Conservation (phyloP, 1,140 invertebrate species). For the Coelopa frigida region DNA sequence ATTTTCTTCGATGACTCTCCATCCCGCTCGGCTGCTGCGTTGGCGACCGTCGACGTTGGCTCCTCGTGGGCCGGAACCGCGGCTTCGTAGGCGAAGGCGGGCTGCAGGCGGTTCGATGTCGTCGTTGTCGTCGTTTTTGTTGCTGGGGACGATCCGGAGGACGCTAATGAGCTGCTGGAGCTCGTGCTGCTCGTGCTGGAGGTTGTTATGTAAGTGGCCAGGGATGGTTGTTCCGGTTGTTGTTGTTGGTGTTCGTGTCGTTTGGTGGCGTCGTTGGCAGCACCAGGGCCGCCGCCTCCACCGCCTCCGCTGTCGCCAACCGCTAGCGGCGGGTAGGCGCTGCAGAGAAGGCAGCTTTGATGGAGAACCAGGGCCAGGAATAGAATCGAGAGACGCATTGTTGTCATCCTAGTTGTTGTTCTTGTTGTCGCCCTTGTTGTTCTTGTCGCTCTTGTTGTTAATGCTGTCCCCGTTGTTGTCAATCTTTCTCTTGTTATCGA, state of each 20-base stretch:
- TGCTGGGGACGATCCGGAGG: background rate
- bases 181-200: constrained; percentile 23
- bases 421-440: background rate
- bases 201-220: constrained; percentile 34
- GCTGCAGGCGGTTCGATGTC: constrained; percentile 14
- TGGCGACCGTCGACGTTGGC: background rate
- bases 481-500: constrained; percentile 1
- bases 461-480: background rate
- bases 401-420: background rate
- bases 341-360: no score
- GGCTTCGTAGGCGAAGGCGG: constrained; percentile 33
- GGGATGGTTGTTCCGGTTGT: constrained; percentile 16
- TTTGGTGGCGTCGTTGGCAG: constrained; percentile 11
- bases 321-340: no score
- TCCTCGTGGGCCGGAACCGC: constrained; percentile 20
- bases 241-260: constrained; percentile 15
- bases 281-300: background rate
- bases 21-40: constrained; percentile 11
- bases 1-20: constrained; percentile 36
- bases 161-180: constrained; percentile 2
- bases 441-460: background rate
- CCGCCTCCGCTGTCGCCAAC: constrained; percentile 1
- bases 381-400: background rate
- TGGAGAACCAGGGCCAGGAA: background rate
- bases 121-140: constrained; percentile 2